These are phyloP conservation scores for Pogoniulus pusillus DNA, from an alignment of 2,797 vertebrate species.

Conservation along the genomic window DNA sequence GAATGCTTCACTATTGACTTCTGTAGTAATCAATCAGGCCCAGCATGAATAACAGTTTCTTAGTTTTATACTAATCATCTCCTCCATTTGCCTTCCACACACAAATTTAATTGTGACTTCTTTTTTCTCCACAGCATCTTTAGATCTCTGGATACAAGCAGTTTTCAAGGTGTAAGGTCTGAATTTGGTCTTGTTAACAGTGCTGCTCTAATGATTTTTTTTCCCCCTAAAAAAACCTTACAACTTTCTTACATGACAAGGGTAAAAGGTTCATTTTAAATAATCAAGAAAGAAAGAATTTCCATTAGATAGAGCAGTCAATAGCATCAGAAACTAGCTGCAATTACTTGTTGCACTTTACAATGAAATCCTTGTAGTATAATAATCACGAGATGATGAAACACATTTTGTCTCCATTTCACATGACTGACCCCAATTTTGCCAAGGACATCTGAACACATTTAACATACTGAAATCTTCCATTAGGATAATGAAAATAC, in stretches of 20 bases:
- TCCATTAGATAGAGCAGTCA: conserved; percentile 56
- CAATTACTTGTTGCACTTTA: conserved; percentile 70
- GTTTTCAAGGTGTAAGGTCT: not conserved
- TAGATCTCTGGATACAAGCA: not conserved
- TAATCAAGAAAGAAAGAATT: conserved; percentile 48
- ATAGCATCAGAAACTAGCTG: conserved; percentile 45
- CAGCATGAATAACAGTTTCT: not conserved
- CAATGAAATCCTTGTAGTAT: conserved; percentile 65
- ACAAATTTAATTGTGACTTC: not conserved
- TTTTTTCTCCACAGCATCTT: not conserved
- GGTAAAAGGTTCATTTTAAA: conserved; percentile 64
- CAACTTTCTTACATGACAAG: conserved; percentile 45
- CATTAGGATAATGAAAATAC: conserved; percentile 58
- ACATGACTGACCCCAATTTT: conserved; percentile 62
- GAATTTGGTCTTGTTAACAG: not conserved
- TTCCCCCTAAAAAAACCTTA: not conserved
- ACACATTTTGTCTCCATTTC: conserved; percentile 51
- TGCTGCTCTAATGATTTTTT: not conserved
- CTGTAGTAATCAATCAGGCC: not conserved
- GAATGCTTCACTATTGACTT: not conserved
- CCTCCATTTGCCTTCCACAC: not conserved
- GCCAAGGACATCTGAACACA: conserved; percentile 61
- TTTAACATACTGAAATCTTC: conserved; percentile 58
- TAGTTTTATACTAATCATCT: not conserved
- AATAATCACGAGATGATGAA: conserved; percentile 60